Evolutionary conservation across 2,888 invertebrate species (phyloP), one percentile per base, ranked within the genome.

Genomic region (Epinotia bilunana): DNA sequence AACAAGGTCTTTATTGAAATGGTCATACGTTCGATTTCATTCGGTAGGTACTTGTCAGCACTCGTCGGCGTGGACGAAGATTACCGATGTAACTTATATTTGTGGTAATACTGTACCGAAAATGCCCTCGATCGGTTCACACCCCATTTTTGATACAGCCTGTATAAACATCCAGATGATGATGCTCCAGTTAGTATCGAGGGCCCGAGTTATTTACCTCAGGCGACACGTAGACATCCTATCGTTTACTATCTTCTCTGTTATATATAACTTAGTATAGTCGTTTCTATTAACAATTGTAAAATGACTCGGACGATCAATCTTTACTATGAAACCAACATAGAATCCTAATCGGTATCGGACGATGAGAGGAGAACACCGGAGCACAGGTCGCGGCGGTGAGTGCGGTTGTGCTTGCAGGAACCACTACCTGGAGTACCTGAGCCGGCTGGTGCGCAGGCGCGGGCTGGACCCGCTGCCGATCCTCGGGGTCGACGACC

Each of bases 391-490:
- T n/a, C 68, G 49, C 69, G 69, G 23, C 57, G 62, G 73, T 55
- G 69, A 63, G 77, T 49, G 77, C 58, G 65, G 67, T 53, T 60
- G 71, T 76, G 76, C 57, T 57, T 95, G 81, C 95, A 98, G 98
- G 95, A 95, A 95, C 88, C 98, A 98, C 95, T 98, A 98, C 95
- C 95, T 97, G 93, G 98, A 98, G 94, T 98, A 98, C 94, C 95
- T 98, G 89, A 96, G 97, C 88, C 95, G 95, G 82, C 90, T 96
- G 91, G 96, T 98, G 88, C 96, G 97, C 86, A 91, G 94, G 83
- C 92, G 95, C 88, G 94, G 93, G 79, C 89, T 98, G 89, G 98
- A 98, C 90, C 96, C 98, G 69, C 95, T 98, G 84, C 93, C 95
- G 77, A 95, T 98, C 84, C 95, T 98, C 91, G 95, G 94, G 78